A percentile compares a stretch with the other conserved stretches of the same genome.
Conservation (phyloP, 1,140 invertebrate species). For the Latrodectus geometricus region DNA sequence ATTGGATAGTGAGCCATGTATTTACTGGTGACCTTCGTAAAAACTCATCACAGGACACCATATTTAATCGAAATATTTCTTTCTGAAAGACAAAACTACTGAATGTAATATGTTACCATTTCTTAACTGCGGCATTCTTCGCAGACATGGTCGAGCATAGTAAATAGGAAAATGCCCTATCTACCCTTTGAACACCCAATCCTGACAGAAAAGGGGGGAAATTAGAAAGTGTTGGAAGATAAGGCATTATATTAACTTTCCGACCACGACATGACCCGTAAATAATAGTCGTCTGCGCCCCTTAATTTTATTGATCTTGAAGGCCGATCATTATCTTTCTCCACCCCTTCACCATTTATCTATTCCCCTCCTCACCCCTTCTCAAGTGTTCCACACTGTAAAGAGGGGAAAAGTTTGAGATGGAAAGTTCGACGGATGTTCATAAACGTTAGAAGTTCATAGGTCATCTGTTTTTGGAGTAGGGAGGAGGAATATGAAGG, state of each 20-base stretch:
- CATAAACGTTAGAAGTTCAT: conserved; percentile 23
- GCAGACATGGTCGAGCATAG: not conserved
- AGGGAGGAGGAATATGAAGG: too few relatives aligned
- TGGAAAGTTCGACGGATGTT: conserved; percentile 2
- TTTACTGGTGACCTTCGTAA: too few relatives aligned
- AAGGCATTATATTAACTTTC: conserved; percentile 50
- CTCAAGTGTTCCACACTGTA: not conserved
- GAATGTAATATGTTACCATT: too few relatives aligned
- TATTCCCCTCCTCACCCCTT: conserved; percentile 3
- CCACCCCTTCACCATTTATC: conserved; percentile 51
- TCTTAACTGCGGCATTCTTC: not conserved
- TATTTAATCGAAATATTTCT: too few relatives aligned
- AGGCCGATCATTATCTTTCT: conserved; percentile 49
- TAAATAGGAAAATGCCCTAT: not conserved
- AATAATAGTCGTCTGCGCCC: conserved; percentile 50
- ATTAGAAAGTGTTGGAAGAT: conserved; percentile 20
- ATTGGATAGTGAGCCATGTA: too few relatives aligned
- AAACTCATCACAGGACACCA: too few relatives aligned
- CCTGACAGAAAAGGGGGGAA: not conserved
- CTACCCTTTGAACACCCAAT: conserved; percentile 1
- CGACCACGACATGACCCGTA: conserved; percentile 51
- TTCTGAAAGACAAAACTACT: too few relatives aligned
- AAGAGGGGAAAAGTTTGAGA: not conserved
- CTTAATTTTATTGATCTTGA: conserved; percentile 56
- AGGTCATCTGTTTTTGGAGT: conserved; percentile 21